Base-by-base conservation (phyloP, 2,888 invertebrate species). In the Neelides folsomi region DNA sequence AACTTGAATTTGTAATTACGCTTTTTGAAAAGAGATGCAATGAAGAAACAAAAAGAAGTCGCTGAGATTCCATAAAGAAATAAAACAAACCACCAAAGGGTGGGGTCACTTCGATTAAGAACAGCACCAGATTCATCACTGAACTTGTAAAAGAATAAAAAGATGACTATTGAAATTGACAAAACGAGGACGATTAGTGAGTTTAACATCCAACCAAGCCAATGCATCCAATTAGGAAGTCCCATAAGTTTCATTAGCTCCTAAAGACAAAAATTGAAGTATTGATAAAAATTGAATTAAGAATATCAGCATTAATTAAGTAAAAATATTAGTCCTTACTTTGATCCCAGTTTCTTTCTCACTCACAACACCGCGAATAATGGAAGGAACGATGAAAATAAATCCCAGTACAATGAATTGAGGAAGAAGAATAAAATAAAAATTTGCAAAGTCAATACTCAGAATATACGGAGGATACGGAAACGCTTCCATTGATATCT, bases 341-440 rank as follows among this genome's bases (percentile, higher is more conserved):
- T 76, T 77, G 16, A 76, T 73, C 42, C 79, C 79, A 51, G 76
- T 72, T 59, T 74, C 71, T 63, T 79, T 79, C 65, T 80, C 80
- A 66, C 77, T 76, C 2, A 79, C 77, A 45, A 78, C 70, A 39
- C 76, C 71, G 57, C 76, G 73, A 39, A 78, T 60, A 47, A 76
- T 72, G n/a, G 62, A 72, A 12, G 77, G 74, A 64, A 76, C 77
- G 4, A 73, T 66, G 46, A 77, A 71, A 35, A 76, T 55, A 55
- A 73, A 77, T 59, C 71, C 71, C 56, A 73, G 67, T 9, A 72
- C 59, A 2, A 72, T 70, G 5, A 72, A 63, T 34, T 70, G 55
- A 0, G 74, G 73, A 50, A 74, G 59, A 37, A 71, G 63, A 12
- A 62, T 40, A 10, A 53, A 56, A 37, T 64, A 62, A 16, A 64